Base-by-base conservation (phyloP, 2,797 vertebrate genomes). In the Poecilia gillii region DNA sequence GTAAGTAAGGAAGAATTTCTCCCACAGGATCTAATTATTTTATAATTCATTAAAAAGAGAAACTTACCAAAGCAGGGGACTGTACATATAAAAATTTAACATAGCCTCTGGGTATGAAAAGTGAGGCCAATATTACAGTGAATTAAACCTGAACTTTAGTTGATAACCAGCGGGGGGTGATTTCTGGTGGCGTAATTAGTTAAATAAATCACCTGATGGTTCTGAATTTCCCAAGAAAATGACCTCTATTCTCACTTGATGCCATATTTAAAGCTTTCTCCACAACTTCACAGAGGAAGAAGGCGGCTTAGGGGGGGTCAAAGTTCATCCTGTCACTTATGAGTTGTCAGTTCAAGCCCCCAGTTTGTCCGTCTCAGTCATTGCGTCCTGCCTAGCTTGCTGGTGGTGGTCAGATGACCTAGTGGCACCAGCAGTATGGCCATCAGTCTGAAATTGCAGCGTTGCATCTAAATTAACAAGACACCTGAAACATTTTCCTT, bases 81-180 rank as follows among this genome's bases (percentile, higher is more conserved):
- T 59, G 28, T 11, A 31, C n/a, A 72, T 36, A 46, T 78, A 62
- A 47, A 73, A 78, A 18, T 62, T 62, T 47, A 20, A 78, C n/a
- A 16, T 39, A n/a, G 77, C 53, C 53, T 72, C 51, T 43, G 23
- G 43, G 53, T 78, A 47, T 59, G 1, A 75, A 59, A 73, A 47
- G 28, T 36, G 12, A 72, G 45, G 53, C 41, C 12, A 43, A 31
- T 43, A 39, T n/a, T 16, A 70, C 41, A 36, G 28, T 14, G 12
- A 43, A 64, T 47, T 64, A 36, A 64, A 64, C 20, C 57, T 25
- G 43, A 64, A 46, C 16, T 49, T 33, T 49, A 47, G 16, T 13
- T 36, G 28, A 76, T 66, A 45, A 66, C 6, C 23, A 66, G 45
- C 2, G 16, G 20, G 13, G 1, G 2, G 31, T 43, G 73, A 41